phyloP scores from a whole-genome alignment of 2,113 vertebrate species.

The Hirundichthys speculiger region DNA sequence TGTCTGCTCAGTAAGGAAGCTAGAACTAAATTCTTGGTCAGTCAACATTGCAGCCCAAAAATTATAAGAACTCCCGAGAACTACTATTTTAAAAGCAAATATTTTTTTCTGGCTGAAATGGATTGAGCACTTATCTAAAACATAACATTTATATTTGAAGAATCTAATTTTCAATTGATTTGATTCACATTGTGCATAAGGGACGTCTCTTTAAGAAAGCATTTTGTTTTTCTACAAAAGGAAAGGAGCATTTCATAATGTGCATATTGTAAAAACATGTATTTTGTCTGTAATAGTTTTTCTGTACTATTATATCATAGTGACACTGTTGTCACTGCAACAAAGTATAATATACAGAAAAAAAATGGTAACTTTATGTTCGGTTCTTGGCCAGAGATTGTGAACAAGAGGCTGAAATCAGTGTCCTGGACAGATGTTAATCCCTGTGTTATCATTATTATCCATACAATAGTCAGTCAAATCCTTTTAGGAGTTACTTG shows the following conservation, averaged over 20 bases:
- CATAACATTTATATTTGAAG: no score
- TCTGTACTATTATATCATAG: neutral
- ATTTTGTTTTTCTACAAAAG: no score
- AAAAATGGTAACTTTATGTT: neutral
- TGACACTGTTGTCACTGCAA: neutral
- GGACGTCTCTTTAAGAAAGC: no score
- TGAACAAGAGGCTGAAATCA: neutral
- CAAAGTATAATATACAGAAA: neutral
- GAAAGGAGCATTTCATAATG: neutral
- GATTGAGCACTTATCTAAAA: no score
- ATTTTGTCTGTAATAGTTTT: neutral
- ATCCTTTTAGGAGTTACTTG: neutral
- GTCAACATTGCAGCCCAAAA: neutral
- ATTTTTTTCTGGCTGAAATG: no score
- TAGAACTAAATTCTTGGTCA: constrained; percentile 11
- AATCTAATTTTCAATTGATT: no score
- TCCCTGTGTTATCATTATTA: neutral
- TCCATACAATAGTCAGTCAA: neutral
- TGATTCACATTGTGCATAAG: no score
- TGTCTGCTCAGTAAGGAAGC: neutral
- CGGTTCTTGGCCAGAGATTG: neutral
- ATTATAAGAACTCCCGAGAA: no score
- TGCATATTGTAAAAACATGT: neutral
- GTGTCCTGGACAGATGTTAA: neutral
- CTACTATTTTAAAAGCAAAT: no score